These are phyloP conservation scores for Phacellophora camtschatica DNA, from an alignment of 30 jellyfish, hydroid and myxozoan species.

Conservation along the genomic window DNA sequence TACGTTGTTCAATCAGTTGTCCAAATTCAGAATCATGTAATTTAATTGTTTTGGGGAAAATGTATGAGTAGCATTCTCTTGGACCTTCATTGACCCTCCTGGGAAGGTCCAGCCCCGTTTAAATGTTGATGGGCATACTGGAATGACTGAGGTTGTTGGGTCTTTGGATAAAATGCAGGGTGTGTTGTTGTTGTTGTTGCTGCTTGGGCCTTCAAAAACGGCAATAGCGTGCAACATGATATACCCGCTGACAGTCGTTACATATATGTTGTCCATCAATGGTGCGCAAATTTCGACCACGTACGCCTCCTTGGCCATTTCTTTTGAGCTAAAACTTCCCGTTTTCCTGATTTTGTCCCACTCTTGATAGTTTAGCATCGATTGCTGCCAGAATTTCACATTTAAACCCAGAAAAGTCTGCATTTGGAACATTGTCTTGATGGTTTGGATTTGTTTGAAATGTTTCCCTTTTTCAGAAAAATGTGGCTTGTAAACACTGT, in stretches of 20 bases:
- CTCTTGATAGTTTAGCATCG: not conserved
- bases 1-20: not conserved
- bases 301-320: not conserved
- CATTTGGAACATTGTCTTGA: not conserved
- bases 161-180: not conserved
- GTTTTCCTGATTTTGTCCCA: not conserved
- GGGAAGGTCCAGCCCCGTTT: conserved; percentile 42
- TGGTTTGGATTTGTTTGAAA: not conserved
- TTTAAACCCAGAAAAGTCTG: not conserved
- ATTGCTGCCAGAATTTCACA: conserved; percentile 7
- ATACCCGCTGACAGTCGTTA: not conserved
- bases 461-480: not conserved
- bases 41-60: not conserved
- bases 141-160: not conserved
- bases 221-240: conserved; percentile 17
- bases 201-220: not conserved
- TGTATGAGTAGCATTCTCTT: not conserved
- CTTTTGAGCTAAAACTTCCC: not conserved
- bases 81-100: conserved; percentile 30
- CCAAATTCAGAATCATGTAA: not conserved
- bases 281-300: conserved; percentile 40
- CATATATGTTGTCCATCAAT: conserved; percentile 15
- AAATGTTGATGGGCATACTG: not conserved
- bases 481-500: not conserved
- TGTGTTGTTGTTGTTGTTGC: not conserved